Evolutionary conservation across 2,113 vertebrate species (phyloP), one percentile per base, ranked within the genome.

Genomic region (Sphaerodactylus townsendi): DNA sequence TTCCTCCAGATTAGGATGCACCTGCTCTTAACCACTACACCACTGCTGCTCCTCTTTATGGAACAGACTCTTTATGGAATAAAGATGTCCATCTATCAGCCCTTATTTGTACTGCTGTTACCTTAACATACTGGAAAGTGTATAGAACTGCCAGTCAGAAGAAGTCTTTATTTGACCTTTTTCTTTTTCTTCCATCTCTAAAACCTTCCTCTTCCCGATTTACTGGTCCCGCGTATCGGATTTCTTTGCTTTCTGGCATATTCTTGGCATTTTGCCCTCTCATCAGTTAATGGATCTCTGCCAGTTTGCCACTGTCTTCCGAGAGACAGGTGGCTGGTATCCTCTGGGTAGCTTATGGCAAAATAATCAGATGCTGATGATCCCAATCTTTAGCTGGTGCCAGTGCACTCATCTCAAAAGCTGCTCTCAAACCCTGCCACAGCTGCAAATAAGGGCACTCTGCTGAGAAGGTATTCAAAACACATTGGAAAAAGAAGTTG

Each of bases 401-500:
- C 70, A 64, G 69, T 21, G 74, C 62, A 87, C 85, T 93, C 89
- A 44, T 82, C 48, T 89, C 64, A 81, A 77, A 91, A 85, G 10
- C 1, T 80, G 14, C 68, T 92, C 71, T 68, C 59, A 74, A 84
- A 50, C 23, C 19, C 35, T 85, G 78, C 56, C 33, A 41, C 59
- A 87, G 65, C 65, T 85, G 80, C 62, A 81, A 56, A 59, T 59
- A 83, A 65, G 5, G 44, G 78, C 66, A n/a, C n/a, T 66, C 76
- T 86, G 79, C 81, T 85, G 82, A 56, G 81, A 82, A 68, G 28
- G 81, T 82, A 5, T 2, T 30, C 64, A 70, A 69, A 68, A 50
- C 62, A 33, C 13, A 62, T 76, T 81, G 30, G 15, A 85, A 84
- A 5, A 77, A 21, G 68, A 85, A 89, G 33, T 5, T 89, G 80